Conservation (phyloP, 2,113 vertebrate genomes). For the Chamaetylas fuelleborni region DNA sequence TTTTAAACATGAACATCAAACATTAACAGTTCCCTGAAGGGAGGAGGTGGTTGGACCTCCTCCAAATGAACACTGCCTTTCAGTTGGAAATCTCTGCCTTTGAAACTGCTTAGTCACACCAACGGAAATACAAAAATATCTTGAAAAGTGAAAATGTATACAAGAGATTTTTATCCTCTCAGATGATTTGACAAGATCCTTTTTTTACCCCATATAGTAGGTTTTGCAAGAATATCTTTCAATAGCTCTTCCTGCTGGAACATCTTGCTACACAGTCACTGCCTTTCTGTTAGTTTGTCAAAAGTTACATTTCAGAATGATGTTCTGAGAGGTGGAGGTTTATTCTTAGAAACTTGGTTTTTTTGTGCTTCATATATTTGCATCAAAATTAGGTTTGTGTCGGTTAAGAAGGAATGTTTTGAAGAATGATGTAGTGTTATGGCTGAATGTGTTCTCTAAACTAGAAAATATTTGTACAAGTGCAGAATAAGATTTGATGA, state of each 20-base stretch:
- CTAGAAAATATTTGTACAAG: neutral
- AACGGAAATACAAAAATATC: neutral
- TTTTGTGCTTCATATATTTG: neutral
- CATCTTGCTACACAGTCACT: neutral
- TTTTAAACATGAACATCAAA: neutral
- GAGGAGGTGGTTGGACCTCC: neutral
- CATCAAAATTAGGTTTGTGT: neutral
- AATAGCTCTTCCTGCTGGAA: neutral
- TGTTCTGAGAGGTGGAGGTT: neutral
- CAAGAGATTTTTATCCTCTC: neutral
- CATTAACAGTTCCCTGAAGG: neutral
- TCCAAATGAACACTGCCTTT: neutral
- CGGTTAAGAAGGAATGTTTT: neutral
- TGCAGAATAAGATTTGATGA: neutral
- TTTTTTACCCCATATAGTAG: neutral
- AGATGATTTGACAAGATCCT: neutral
- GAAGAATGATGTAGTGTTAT: neutral
- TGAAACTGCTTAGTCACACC: neutral
- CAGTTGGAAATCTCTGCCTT: neutral
- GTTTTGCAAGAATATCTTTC: neutral
- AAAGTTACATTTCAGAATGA: neutral
- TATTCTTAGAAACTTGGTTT: neutral
- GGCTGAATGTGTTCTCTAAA: neutral
- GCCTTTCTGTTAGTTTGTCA: neutral
- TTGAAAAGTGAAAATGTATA: neutral